Evolutionary conservation across 2,113 vertebrate species (phyloP).

Genomic region (Pavo muticus): DNA sequence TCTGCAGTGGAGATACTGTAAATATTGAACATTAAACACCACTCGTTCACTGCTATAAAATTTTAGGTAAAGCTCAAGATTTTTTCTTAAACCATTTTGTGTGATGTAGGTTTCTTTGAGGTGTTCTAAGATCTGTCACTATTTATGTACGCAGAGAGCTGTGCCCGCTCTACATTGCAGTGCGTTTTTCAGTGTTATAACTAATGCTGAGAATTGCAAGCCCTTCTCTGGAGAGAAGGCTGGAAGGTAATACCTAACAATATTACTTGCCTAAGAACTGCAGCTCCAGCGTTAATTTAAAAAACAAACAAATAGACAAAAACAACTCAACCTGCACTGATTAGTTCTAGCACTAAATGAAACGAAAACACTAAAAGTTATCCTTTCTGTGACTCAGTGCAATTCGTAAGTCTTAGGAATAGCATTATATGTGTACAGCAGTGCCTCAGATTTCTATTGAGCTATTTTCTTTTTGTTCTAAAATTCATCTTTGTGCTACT

Average conservation of each 20-base stretch:
- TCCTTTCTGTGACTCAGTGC: neutral
- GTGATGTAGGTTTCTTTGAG: neutral
- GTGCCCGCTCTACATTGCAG: neutral
- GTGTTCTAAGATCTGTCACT: neutral
- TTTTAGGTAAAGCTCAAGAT: neutral
- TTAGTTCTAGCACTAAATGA: neutral
- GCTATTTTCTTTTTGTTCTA: neutral
- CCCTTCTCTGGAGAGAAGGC: neutral
- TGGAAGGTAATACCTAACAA: neutral
- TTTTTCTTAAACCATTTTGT: slow-evolving; percentile 12
- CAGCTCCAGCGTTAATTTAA: neutral
- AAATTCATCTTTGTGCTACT: neutral
- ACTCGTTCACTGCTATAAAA: neutral
- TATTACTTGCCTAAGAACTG: neutral
- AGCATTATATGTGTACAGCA: neutral
- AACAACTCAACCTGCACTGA: neutral
- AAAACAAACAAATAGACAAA: neutral
- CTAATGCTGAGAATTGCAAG: neutral
- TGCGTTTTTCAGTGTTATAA: neutral
- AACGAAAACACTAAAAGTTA: neutral
- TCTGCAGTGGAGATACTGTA: neutral
- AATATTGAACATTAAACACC: neutral
- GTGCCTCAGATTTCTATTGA: slow-evolving; percentile 13
- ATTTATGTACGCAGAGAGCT: neutral
- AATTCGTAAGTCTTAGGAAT: neutral